These are phyloP conservation scores for Drosophila baimaii DNA, from an alignment of 1,140 invertebrate genomes.

Conservation along the genomic window DNA sequence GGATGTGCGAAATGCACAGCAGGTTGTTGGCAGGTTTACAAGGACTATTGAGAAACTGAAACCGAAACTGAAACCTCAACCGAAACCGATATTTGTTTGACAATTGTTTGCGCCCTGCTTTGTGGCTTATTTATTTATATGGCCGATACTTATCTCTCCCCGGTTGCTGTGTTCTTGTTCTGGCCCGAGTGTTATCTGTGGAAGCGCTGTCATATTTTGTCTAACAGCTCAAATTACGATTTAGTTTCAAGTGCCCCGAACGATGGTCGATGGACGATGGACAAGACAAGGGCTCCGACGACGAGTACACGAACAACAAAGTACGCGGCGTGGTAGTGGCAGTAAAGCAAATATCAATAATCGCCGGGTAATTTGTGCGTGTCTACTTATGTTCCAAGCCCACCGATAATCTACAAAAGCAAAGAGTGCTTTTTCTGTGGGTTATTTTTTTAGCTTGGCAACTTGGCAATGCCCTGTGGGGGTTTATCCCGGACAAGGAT, in stretches of 20 bases:
- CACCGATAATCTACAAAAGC: conserved; percentile 25
- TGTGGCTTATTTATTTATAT: conserved; percentile 62
- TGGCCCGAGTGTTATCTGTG: conserved; percentile 48
- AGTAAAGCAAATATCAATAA: conserved; percentile 65
- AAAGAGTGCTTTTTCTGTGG: neutral
- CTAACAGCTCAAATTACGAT: conserved; percentile 82
- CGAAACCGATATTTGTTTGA: conserved; percentile 34
- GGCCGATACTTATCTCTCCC: conserved; percentile 66
- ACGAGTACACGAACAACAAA: conserved; percentile 23
- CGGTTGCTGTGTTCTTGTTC: conserved; percentile 5
- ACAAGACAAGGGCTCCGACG: conserved; percentile 37
- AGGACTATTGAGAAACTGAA: conserved; percentile 19
- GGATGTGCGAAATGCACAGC: conserved; percentile 71
- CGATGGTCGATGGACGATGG: conserved; percentile 56
- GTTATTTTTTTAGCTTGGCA: neutral
- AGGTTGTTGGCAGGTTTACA: conserved; percentile 45
- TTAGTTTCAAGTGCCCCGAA: conserved; percentile 77
- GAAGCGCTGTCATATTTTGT: conserved; percentile 74
- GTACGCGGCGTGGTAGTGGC: conserved; percentile 24
- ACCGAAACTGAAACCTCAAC: neutral
- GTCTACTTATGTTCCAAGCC: conserved; percentile 43
- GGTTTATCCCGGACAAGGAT: neutral
- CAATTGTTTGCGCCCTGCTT: conserved; percentile 28
- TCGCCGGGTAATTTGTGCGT: conserved; percentile 77
- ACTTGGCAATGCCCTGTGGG: conserved; percentile 20